These are phyloP conservation scores for Galerucella pusilla DNA, from an alignment of 2,888 invertebrate genomes.

Conservation along the genomic window DNA sequence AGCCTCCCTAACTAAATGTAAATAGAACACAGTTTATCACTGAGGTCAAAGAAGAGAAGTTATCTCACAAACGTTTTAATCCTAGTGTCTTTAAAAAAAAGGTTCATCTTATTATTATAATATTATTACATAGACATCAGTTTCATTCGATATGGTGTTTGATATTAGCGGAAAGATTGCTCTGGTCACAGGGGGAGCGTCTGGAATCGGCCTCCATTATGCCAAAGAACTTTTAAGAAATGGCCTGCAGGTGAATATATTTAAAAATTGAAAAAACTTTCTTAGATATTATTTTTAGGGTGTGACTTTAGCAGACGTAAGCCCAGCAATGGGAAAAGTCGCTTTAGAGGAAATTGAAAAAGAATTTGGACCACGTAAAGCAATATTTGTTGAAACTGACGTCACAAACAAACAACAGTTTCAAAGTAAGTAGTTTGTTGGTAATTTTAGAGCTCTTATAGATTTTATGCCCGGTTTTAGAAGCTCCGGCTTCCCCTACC, in stretches of 20 bases:
- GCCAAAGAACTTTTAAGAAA: conserved; percentile 65
- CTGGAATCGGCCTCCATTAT: conserved; percentile 67
- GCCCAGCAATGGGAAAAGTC: conserved; percentile 39
- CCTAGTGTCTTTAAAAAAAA: too few relatives aligned
- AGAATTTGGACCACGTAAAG: conserved; percentile 49
- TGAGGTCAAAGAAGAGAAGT: too few relatives aligned
- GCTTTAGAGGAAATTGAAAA: conserved; percentile 44
- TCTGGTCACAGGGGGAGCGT: conserved; percentile 68
- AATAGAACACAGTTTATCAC: too few relatives aligned
- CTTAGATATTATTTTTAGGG: conserved; percentile 40
- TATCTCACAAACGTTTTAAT: too few relatives aligned
- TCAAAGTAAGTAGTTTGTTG: conserved; percentile 41
- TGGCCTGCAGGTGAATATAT: conserved; percentile 57
- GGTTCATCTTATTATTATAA: too few relatives aligned
- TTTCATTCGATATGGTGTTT: conserved; percentile 41
- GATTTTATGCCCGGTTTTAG: not conserved
- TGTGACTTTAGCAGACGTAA: conserved; percentile 49
- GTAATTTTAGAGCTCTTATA: not conserved
- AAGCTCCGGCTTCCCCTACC: too few relatives aligned
- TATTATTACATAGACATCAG: not conserved
- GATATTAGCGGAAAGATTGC: conserved; percentile 56
- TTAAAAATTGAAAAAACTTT: not conserved
- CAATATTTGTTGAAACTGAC: conserved; percentile 50
- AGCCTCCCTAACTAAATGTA: too few relatives aligned
- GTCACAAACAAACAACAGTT: conserved; percentile 42